Base-by-base conservation (phyloP, 2,797 vertebrate genomes). In the Coluber constrictor region DNA sequence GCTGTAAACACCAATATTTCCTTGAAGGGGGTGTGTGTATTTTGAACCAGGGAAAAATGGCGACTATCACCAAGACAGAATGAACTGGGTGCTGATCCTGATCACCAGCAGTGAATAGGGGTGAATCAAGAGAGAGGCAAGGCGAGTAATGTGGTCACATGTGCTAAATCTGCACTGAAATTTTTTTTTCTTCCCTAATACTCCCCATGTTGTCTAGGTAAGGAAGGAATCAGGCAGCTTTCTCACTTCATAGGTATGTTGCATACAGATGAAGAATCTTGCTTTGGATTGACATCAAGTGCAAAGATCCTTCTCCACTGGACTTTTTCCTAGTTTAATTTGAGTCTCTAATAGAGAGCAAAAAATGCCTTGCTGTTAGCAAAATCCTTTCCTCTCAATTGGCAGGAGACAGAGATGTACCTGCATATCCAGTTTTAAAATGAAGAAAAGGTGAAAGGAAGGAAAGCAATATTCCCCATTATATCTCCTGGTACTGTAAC, bases 401-500 rank as follows among this genome's bases (percentile, higher is more conserved):
- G 13, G 59, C 47, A 54, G 10, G 60, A 89, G 25, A 86, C 59
- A 43, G 87, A 51, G 23, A 55, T 61, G 27, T 37, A 86, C 57
- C 25, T 86, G 89, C 70, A 89, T 66, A 89, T 47, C 59, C 90
- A 83, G n/a, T 63, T 89, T 93, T 86, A 32, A 90, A 93, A 90
- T 74, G 83, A 61, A 87, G 51, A 63, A 91, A 83, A 88, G 63
- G 90, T 93, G 57, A 83, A 91, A 54, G 57, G 87, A 91, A 47
- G n/a, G 86, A 91, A 89, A 93, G 70, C 74, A 57, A 86, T 91
- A 86, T 89, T 91, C 86, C 47, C 55, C 37, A 12, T 83, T 90
- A n/a, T 88, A 56, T 79, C 89, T 91, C 51, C 27, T 89, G 93
- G 87, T 93, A 88, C 51, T 47, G 47, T 93, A 93, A 93, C 93